A percentile compares a stretch with the other conserved stretches of the same genome.
Conservation (phyloP, 1,140 invertebrate species). For the Teleogryllus occipitalis region DNA sequence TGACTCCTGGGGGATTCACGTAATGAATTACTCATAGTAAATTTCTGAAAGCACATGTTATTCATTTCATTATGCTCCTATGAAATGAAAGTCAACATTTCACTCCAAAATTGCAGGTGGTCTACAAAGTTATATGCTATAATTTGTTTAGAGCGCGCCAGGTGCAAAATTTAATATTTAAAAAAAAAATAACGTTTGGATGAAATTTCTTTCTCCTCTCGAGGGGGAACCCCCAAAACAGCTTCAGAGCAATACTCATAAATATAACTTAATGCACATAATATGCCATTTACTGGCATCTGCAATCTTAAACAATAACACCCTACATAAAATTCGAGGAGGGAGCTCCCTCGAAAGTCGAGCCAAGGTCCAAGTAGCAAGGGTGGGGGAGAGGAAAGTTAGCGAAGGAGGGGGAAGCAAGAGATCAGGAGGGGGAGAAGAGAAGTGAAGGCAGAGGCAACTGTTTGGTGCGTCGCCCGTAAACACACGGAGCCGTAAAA, state of each 20-base stretch:
- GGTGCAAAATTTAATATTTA: background rate
- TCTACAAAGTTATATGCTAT: background rate
- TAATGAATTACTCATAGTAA: no score
- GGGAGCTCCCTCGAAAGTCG: background rate
- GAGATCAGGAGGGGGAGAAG: background rate
- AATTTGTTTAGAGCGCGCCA: background rate
- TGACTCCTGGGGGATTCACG: no score
- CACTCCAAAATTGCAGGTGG: no score
- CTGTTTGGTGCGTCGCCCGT: background rate
- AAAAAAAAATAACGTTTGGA: background rate
- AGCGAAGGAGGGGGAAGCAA: background rate
- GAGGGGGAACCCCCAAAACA: no score
- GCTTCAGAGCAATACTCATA: background rate
- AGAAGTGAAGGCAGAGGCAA: background rate
- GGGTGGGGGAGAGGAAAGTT: background rate
- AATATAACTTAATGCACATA: constrained; percentile 2
- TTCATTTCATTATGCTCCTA: no score
- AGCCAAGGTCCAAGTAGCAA: background rate
- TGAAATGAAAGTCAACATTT: no score
- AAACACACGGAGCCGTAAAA: background rate
- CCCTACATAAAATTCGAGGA: background rate
- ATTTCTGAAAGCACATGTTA: no score
- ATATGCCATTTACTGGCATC: background rate
- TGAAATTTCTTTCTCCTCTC: background rate
- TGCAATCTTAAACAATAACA: background rate